Percentiles rank a stretch among this genome's conserved stretches.
These are phyloP conservation scores for Morelia viridis DNA, from an alignment of 2,797 vertebrate species.

Conservation along the genomic window DNA sequence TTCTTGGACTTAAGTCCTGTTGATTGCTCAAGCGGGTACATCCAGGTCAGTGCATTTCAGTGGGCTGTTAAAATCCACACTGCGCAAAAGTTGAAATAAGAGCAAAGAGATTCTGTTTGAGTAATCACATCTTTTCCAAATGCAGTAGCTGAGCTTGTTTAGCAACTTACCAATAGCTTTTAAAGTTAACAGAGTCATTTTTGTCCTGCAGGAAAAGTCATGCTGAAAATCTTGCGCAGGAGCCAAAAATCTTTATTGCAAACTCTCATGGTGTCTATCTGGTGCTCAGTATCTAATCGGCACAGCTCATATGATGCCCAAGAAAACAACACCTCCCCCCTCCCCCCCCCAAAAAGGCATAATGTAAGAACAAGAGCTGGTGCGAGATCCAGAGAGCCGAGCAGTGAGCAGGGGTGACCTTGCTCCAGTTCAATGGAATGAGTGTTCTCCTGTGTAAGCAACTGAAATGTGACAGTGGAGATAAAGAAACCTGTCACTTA, in stretches of 20 bases:
- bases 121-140: background rate
- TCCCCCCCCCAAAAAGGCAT: background rate
- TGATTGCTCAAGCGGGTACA: background rate
- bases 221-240: slow-evolving; percentile 5
- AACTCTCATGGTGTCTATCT: background rate
- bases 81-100: background rate
- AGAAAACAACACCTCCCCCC: background rate
- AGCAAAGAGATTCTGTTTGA: background rate
- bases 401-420: background rate
- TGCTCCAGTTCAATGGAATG: background rate
- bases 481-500: background rate
- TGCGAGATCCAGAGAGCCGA: background rate
- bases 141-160: background rate
- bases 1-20: background rate
- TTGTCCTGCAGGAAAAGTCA: slow-evolving; percentile 31
- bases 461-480: background rate
- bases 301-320: background rate
- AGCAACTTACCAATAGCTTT: background rate
- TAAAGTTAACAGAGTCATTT: background rate
- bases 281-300: background rate
- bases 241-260: slow-evolving; percentile 34
- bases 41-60: background rate
- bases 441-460: background rate
- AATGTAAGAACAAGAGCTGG: slow-evolving; percentile 13
- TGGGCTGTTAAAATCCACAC: background rate